Evolutionary conservation across 1,140 invertebrate species (phyloP).

Genomic region (Calliphora vicina): DNA sequence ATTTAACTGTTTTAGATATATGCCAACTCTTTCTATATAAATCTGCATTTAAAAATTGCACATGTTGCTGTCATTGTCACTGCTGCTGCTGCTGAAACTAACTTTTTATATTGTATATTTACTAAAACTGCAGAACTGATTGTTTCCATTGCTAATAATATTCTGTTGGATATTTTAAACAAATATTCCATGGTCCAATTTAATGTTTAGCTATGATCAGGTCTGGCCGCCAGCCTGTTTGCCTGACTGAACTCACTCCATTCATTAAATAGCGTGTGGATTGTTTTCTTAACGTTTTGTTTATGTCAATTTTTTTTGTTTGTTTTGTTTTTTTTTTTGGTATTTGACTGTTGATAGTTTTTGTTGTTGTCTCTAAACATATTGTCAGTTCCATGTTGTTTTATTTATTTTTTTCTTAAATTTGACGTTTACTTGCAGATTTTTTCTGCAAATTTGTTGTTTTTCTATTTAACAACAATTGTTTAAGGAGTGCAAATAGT

Average conservation of each 20-base stretch:
- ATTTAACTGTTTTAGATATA: neutral
- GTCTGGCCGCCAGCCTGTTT: neutral
- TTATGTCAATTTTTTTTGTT: too few relatives aligned
- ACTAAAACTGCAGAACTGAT: too few relatives aligned
- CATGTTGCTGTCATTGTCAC: neutral
- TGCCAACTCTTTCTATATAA: neutral
- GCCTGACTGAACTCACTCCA: neutral
- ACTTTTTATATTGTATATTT: too few relatives aligned
- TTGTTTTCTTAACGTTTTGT: neutral
- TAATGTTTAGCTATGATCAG: slow-evolving; percentile 16
- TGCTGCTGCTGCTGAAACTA: too few relatives aligned
- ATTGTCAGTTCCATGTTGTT: slow-evolving; percentile 18
- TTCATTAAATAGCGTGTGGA: slow-evolving; percentile 33
- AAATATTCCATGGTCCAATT: slow-evolving; percentile 25
- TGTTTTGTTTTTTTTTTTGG: neutral
- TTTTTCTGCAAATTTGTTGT: neutral
- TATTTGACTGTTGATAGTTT: too few relatives aligned
- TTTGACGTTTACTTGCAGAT: neutral
- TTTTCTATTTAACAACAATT: neutral
- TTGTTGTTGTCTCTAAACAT: neutral
- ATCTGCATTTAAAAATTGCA: neutral
- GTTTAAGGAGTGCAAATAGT: neutral
- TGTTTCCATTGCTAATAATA: neutral
- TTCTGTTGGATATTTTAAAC: neutral
- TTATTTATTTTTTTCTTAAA: slow-evolving; percentile 11